Evolutionary conservation across 1,140 invertebrate species (phyloP).

Genomic region (Pseudomyrmex pallidus): DNA sequence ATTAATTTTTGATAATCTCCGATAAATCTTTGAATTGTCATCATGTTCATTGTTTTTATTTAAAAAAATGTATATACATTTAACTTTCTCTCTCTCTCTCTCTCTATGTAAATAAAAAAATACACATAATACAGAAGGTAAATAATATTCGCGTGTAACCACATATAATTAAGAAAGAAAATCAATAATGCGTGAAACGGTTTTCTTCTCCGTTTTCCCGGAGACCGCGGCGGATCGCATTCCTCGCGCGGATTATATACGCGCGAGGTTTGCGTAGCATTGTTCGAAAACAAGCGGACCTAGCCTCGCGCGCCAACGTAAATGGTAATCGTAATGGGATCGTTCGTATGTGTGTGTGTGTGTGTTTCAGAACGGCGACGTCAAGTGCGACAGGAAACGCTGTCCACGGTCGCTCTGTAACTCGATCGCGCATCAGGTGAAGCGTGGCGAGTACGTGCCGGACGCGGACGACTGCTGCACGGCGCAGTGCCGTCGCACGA

Average conservation of each 20-base stretch:
- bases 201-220: too few relatives aligned
- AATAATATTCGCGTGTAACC: too few relatives aligned
- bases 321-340: constrained; percentile 16
- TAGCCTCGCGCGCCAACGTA: neutral
- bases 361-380: constrained; percentile 90
- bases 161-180: too few relatives aligned
- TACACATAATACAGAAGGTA: too few relatives aligned
- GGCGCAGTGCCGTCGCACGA: constrained; percentile 84
- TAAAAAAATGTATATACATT: too few relatives aligned
- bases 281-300: neutral
- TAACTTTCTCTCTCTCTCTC: too few relatives aligned
- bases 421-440: constrained; percentile 81
- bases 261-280: neutral
- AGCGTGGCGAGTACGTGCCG: constrained; percentile 78
- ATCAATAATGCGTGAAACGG: too few relatives aligned
- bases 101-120: too few relatives aligned
- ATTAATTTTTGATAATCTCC: too few relatives aligned
- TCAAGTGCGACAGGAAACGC: constrained; percentile 91
- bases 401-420: constrained; percentile 91
- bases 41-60: too few relatives aligned
- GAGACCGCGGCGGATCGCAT: neutral
- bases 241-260: neutral
- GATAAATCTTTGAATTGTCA: too few relatives aligned
- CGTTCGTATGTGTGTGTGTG: constrained; percentile 1
- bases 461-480: constrained; percentile 86